These are phyloP conservation scores for Caenorhabditis sp. DNA, from an alignment of 2,888 invertebrate species.

Conservation along the genomic window DNA sequence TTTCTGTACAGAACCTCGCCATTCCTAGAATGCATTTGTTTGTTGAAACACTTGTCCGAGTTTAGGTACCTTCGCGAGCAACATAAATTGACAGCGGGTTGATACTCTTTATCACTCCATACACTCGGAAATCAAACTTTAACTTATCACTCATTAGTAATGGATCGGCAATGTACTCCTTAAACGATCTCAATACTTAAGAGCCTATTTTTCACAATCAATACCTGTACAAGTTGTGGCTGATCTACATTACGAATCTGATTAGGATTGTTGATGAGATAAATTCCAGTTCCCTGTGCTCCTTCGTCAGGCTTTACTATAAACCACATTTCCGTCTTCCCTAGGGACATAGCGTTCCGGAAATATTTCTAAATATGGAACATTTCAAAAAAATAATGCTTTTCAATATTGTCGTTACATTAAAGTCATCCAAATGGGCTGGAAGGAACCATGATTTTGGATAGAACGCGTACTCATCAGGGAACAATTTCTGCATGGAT, in stretches of 20 bases:
- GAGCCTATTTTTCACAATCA: no score
- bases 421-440: constrained; percentile 83
- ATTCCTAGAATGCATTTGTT: constrained; percentile 76
- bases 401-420: constrained; percentile 30
- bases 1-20: constrained; percentile 85
- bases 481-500: constrained; percentile 84
- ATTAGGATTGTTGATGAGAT: constrained; percentile 84
- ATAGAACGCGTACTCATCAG: constrained; percentile 85
- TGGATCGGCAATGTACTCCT: constrained; percentile 85
- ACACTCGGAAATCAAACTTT: constrained; percentile 85
- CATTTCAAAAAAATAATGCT: neutral
- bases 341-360: constrained; percentile 11
- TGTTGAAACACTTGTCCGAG: constrained; percentile 8
- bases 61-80: constrained; percentile 82
- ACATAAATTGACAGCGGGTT: constrained; percentile 84
- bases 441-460: constrained; percentile 85
- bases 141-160: constrained; percentile 83
- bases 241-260: constrained; percentile 82
- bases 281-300: constrained; percentile 85
- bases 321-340: constrained; percentile 80
- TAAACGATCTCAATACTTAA: constrained; percentile 19
- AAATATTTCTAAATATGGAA: constrained; percentile 32
- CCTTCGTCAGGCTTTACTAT: constrained; percentile 85
- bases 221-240: constrained; percentile 78
- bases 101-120: constrained; percentile 84